A percentile compares a stretch with the other conserved stretches of the same genome.
Conservation (phyloP, 92 coral and sea anemone genomes). For the Palythoa heliodiscus region DNA sequence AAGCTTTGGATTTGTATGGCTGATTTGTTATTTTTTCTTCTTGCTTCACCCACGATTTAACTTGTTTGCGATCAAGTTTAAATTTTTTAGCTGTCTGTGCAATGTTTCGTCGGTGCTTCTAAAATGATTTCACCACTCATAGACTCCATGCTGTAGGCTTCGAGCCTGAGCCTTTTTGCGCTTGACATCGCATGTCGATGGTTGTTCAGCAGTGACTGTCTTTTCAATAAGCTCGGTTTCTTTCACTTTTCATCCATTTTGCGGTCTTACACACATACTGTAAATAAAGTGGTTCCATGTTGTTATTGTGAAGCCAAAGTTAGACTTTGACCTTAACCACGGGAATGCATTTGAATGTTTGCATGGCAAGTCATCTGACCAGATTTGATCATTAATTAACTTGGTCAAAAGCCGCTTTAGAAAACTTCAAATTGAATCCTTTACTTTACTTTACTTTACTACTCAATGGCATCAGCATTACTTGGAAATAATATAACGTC, state of each 20-base stretch:
- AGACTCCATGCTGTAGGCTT: slow-evolving; percentile 36
- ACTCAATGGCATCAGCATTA: slow-evolving; percentile 33
- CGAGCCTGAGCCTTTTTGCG: slow-evolving; percentile 1
- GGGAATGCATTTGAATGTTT: slow-evolving; percentile 18
- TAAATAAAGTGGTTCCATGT: background rate
- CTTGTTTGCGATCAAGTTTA: slow-evolving; percentile 58
- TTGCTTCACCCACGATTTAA: slow-evolving; percentile 45
- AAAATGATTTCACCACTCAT: slow-evolving; percentile 39
- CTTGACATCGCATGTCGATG: slow-evolving; percentile 6
- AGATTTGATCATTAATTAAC: slow-evolving; percentile 8
- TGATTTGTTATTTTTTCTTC: slow-evolving; percentile 41
- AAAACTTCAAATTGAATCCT: slow-evolving; percentile 8
- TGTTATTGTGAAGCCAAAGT: background rate
- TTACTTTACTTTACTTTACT: background rate
- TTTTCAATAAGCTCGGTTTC: slow-evolving; percentile 20
- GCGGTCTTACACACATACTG: background rate
- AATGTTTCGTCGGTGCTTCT: slow-evolving; percentile 28
- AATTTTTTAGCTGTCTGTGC: slow-evolving; percentile 53
- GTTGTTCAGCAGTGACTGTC: slow-evolving; percentile 20
- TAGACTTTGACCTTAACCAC: slow-evolving; percentile 9
- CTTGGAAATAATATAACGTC: slow-evolving; percentile 36
- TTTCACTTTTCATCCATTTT: slow-evolving; percentile 20
- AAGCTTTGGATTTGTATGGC: slow-evolving; percentile 26
- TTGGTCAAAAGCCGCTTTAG: slow-evolving; percentile 1
- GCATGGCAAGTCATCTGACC: slow-evolving; percentile 20